These are phyloP conservation scores for Glossosoma conforme DNA, from an alignment of 1,140 invertebrate species.

Conservation along the genomic window DNA sequence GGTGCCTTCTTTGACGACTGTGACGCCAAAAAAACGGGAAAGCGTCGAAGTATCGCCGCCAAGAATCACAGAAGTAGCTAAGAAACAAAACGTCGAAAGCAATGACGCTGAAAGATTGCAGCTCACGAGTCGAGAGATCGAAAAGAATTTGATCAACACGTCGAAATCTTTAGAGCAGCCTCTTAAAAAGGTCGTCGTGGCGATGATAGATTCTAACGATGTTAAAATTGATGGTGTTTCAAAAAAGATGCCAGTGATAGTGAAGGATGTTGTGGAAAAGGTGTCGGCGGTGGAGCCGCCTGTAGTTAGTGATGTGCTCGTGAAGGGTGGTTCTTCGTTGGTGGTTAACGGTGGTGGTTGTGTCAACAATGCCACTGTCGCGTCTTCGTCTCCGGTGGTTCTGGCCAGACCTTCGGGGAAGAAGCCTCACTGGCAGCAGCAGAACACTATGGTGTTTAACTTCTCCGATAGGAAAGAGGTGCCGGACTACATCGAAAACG, in stretches of 20 bases:
- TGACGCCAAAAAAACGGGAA: constrained; percentile 7
- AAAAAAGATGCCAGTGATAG: constrained; percentile 21
- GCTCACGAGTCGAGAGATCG: constrained; percentile 59
- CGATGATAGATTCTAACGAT: constrained; percentile 32
- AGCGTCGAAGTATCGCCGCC: constrained; percentile 24
- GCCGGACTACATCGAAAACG: constrained; percentile 86
- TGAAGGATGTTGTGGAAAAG: constrained; percentile 34
- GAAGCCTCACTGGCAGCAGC: constrained; percentile 37
- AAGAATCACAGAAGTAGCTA: constrained; percentile 6
- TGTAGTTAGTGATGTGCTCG: constrained; percentile 10
- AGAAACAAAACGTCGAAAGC: neutral
- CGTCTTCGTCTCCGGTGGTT: constrained; percentile 26
- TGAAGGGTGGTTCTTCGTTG: too few relatives aligned
- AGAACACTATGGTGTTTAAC: constrained; percentile 78
- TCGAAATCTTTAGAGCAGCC: constrained; percentile 55
- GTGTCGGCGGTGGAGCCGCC: constrained; percentile 31
- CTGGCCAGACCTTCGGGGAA: constrained; percentile 22
- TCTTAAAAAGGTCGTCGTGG: constrained; percentile 48
- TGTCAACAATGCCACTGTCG: too few relatives aligned
- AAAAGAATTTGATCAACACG: constrained; percentile 67
- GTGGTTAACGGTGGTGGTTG: too few relatives aligned
- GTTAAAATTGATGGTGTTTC: constrained; percentile 31
- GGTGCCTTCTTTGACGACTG: neutral
- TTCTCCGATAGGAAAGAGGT: constrained; percentile 78
- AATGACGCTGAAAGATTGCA: constrained; percentile 30